A percentile compares a stretch with the other conserved stretches of the same genome.
Conservation (phyloP, 37 sponge, comb jelly and placozoan species). For the Theonella swinhoei region DNA sequence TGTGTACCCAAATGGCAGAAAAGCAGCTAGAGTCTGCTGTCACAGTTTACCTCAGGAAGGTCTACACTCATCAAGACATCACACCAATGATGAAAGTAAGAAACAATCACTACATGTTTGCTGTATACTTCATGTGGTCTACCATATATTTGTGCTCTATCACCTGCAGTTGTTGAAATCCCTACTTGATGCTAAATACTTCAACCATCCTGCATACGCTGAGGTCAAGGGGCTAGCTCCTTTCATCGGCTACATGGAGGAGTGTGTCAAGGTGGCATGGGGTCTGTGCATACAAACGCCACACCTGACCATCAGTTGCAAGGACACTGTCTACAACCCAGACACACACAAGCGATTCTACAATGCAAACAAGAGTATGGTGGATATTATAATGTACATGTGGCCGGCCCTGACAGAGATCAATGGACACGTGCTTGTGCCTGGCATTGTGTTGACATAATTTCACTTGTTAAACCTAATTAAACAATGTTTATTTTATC, state of each 20-base stretch:
- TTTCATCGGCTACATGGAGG: constrained; percentile 35
- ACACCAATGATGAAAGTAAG: constrained; percentile 21
- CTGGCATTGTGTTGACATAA: constrained; percentile 24
- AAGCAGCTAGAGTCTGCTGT: constrained; percentile 65
- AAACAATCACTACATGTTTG: neutral
- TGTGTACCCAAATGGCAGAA: constrained; percentile 5
- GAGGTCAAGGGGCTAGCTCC: neutral
- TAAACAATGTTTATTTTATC: neutral
- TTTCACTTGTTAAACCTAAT: neutral
- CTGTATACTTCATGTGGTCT: neutral
- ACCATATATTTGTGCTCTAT: neutral
- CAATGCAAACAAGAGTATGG: constrained; percentile 12
- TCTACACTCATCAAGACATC: constrained; percentile 7
- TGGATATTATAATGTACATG: constrained; percentile 25
- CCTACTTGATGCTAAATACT: constrained; percentile 40
- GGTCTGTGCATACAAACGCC: constrained; percentile 68
- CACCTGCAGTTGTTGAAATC: constrained; percentile 29
- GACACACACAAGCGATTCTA: constrained; percentile 55
- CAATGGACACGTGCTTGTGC: constrained; percentile 15
- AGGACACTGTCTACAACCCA: constrained; percentile 32
- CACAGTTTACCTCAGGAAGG: constrained; percentile 44
- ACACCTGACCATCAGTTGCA: constrained; percentile 53
- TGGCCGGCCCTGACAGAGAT: constrained; percentile 72
- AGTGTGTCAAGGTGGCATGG: constrained; percentile 64
- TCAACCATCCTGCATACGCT: neutral